Evolutionary conservation across 2,797 vertebrate species (phyloP), one percentile per base, ranked within the genome.

Genomic region (Gymnothorax reevesii): DNA sequence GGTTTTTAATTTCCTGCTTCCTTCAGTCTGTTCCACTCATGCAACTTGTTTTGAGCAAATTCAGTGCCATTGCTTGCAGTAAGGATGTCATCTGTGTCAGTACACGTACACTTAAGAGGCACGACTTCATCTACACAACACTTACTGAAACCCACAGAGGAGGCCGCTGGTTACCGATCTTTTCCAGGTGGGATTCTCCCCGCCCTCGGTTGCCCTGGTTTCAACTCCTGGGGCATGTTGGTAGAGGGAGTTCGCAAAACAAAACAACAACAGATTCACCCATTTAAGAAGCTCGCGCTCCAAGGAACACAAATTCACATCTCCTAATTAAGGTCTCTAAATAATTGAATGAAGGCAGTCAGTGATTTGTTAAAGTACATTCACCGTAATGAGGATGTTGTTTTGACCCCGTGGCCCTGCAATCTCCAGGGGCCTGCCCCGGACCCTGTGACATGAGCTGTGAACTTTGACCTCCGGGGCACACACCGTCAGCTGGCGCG

Each of bases 1-100:
- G 85, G 85, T 84, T 85, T 83, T 88, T 88, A 84, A 88, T 88
- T 84, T 86, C 83, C 57, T 66, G 52, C 66, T 69, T 84, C 84
- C 82, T 83, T 86, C 8, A 80, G 82, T 64, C 59, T 79, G 57
- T 57, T 85, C 83, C 57, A 69, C 75, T 85, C 73, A 52, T 12
- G 54, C 57, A 64, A 64, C 59, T 79, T 69, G 79, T 73, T 88
- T 84, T 62, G 79, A 86, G 57, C 82, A 83, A 62, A 42, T 86
- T 83, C 62, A 62, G 80, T 69, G 69, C 60, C 60, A 71, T 86
- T 83, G 83, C 54, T 73, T 12, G 12, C 69, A 64, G 84, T 62
- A 33, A 84, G 75, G 62, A 86, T 86, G 52, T 77, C 85, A 69
- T 83, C 69, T 77, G 33, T 66, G 83, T 88, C 82, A 57, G 73